Conservation (phyloP, 2,113 vertebrate genomes). For the Cyphomyrus discorhynchus region DNA sequence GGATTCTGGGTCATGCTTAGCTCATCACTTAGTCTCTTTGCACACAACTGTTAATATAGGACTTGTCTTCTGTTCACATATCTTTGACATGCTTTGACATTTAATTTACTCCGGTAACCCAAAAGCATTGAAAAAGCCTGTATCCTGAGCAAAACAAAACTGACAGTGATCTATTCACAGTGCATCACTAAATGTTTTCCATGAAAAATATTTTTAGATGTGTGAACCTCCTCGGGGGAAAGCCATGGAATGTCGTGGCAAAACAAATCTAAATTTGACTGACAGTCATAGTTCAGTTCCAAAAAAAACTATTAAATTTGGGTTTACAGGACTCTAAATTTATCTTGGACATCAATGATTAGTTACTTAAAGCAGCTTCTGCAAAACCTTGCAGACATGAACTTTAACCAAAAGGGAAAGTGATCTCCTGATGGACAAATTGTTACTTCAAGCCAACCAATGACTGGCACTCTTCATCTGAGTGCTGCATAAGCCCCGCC, state of each 20-base stretch:
- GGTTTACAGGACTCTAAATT: neutral
- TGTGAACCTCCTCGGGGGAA: neutral
- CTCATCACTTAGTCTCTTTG: neutral
- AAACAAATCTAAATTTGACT: neutral
- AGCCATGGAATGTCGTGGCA: neutral
- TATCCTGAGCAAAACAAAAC: neutral
- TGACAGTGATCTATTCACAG: neutral
- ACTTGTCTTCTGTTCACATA: neutral
- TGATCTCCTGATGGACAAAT: neutral
- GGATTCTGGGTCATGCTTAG: neutral
- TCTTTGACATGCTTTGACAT: neutral
- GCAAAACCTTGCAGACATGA: neutral
- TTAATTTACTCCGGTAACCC: neutral
- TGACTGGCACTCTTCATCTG: neutral
- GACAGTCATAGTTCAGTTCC: neutral
- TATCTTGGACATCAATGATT: neutral
- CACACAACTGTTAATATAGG: neutral
- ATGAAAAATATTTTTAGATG: constrained; percentile 14
- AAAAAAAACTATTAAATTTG: neutral
- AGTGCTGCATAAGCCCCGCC: neutral
- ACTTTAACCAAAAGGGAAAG: neutral
- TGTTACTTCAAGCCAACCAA: neutral
- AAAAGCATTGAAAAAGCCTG: neutral
- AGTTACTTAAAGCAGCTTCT: neutral
- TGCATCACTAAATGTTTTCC: constrained; percentile 2